Evolutionary conservation across 2,797 vertebrate genomes (phyloP).

Genomic region (Ambastaia sidthimunki): DNA sequence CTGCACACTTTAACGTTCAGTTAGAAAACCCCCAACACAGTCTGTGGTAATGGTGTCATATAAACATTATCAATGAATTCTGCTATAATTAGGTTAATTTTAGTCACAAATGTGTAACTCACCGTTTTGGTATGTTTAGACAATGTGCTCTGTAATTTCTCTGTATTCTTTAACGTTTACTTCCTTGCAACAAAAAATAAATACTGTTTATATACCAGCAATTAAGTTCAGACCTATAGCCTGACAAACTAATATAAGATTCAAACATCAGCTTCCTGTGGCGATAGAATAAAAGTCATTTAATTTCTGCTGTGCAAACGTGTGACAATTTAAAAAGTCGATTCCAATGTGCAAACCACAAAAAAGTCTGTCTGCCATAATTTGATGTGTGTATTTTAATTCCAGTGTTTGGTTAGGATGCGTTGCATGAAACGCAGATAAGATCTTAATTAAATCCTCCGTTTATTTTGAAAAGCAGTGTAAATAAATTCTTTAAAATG

Average conservation of each 20-base stretch:
- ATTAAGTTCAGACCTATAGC: neutral
- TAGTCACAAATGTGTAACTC: neutral
- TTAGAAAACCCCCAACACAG: neutral
- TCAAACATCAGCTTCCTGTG: neutral
- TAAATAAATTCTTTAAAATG: conserved; percentile 68
- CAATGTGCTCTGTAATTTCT: no score
- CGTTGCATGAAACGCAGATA: conserved; percentile 43
- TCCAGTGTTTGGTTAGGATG: conserved; percentile 64
- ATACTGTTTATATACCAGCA: neutral
- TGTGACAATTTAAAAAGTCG: conserved; percentile 15
- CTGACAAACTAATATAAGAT: neutral
- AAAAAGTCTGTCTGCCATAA: conserved; percentile 8
- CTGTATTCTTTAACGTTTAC: no score
- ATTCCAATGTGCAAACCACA: neutral
- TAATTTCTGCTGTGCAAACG: neutral
- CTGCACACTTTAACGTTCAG: neutral
- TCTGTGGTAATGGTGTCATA: neutral
- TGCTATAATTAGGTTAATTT: neutral
- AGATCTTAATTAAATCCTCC: conserved; percentile 69
- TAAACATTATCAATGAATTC: neutral
- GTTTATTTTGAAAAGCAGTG: conserved; percentile 69
- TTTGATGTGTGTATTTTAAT: conserved; percentile 65
- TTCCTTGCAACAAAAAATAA: no score
- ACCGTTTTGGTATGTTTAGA: neutral
- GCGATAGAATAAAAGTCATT: neutral